Conservation (phyloP, 2,888 invertebrate genomes). For the Lasioglossum figueresi region DNA sequence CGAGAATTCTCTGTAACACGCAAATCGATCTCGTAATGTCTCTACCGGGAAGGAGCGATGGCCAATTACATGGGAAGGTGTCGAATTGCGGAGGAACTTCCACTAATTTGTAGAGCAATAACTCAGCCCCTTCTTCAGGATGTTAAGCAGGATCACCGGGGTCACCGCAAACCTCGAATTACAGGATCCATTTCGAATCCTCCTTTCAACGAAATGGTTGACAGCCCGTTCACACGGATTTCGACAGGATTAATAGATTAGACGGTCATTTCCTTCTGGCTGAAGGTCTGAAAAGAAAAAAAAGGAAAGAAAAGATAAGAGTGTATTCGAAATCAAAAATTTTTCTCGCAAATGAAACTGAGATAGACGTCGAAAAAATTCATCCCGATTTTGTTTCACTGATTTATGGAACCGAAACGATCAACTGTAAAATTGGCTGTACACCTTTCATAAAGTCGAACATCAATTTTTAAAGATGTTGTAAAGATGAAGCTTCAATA, state of each 20-base stretch:
- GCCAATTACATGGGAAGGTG: constrained; percentile 54
- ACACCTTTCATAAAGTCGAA: not conserved
- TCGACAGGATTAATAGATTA: constrained; percentile 69
- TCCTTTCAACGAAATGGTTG: constrained; percentile 68
- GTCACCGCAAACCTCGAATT: constrained; percentile 70
- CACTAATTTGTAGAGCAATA: constrained; percentile 69
- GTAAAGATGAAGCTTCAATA: no score
- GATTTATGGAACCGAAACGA: no score
- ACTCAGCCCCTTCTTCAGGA: constrained; percentile 63
- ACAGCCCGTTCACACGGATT: constrained; percentile 61
- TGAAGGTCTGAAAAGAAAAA: constrained; percentile 23
- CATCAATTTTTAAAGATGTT: not conserved
- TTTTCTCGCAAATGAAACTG: not conserved
- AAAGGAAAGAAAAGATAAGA: not conserved
- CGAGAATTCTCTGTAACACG: not conserved
- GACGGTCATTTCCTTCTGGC: constrained; percentile 39
- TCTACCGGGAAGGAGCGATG: constrained; percentile 27
- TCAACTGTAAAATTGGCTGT: no score
- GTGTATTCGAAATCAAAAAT: not conserved
- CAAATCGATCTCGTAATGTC: constrained; percentile 5
- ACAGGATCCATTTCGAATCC: constrained; percentile 74
- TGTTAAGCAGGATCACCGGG: constrained; percentile 63
- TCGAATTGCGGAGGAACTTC: constrained; percentile 65
- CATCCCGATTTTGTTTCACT: not conserved
- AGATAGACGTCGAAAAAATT: not conserved